Conservation (phyloP, 2,113 vertebrate genomes). For the Coregonus clupeaformis region DNA sequence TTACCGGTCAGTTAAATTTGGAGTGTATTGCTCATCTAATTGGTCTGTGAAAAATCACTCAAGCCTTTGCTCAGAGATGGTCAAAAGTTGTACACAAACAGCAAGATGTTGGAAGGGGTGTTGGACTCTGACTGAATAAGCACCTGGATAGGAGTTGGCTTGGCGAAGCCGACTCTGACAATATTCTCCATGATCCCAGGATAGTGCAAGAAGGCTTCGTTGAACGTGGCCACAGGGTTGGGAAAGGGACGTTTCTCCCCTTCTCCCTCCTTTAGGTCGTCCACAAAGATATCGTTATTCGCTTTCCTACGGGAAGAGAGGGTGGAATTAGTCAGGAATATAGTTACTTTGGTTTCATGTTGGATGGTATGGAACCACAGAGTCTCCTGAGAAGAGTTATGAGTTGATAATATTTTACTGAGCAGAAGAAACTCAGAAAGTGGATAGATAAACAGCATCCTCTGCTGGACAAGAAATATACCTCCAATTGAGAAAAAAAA, state of each 20-base stretch:
- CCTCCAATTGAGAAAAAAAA: background rate
- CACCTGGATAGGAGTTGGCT: slow-evolving; percentile 98
- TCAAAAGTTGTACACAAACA: no score
- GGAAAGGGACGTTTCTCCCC: slow-evolving; percentile 81
- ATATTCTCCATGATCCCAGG: slow-evolving; percentile 91
- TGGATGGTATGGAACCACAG: no score
- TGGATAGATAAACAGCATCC: no score
- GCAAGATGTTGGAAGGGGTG: background rate
- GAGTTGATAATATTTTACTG: no score
- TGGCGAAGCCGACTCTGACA: slow-evolving; percentile 82
- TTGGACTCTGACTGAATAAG: background rate
- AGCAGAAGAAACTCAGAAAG: no score
- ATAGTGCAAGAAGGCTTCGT: slow-evolving; percentile 84
- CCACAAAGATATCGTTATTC: slow-evolving; percentile 89
- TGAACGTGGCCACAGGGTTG: slow-evolving; percentile 84
- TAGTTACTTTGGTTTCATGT: background rate
- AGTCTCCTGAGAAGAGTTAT: no score
- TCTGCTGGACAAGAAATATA: background rate
- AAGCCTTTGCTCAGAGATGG: no score
- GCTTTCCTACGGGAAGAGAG: slow-evolving; percentile 76
- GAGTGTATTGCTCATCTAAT: no score
- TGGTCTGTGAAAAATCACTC: no score
- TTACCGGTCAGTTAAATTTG: no score
- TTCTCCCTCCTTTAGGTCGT: slow-evolving; percentile 82
- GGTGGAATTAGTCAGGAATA: background rate